Evolutionary conservation across 2,888 invertebrate genomes (phyloP), one percentile per base, ranked within the genome.

Genomic region (Calephelis perditalis): DNA sequence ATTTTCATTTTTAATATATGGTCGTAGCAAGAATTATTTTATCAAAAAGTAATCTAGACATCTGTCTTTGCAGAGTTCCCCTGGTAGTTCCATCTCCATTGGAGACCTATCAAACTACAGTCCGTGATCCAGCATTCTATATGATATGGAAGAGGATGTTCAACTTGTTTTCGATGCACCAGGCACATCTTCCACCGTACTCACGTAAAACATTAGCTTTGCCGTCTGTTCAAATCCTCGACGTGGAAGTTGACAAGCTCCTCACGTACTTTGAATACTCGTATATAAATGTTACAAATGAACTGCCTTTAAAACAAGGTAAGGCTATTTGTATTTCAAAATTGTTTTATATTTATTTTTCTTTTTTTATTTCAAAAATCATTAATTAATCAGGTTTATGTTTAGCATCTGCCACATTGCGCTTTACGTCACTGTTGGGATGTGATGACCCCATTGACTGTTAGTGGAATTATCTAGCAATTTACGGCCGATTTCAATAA

Each of bases 101-200:
- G 67, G 93, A 95, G 73, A 92, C 94, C 70, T 92, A 91, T 71
- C 92, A 94, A 73, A 94, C 94, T 8, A 85, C 92, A 8, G 81
- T 94, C 36, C 92, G 94, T 60, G 95, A 95, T 72, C 95, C 95
- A 7, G 92, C 92, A 43, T 94, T 94, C 90, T 95, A 93, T 81
- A 92, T 92, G 76, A 86, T 95, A 61, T 92, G 86, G 91, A 93
- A 94, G 75, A 92, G 92, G 65, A 87, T 94, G 37, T 56, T 85
- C 59, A 77, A 85, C 46, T 80, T 94, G 58, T 94, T 94, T 91
- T 81, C 87, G 57, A 76, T 82, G 64, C 94, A 93, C 91, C 92
- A 93, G 69, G 72, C 91, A 64, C 79, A 91, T 56, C 82, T 95
- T 44, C 91, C 92, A 49, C 73, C 82, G 0, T 95, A 96, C 90